Conservation (phyloP, 2,888 invertebrate species). For the Catocala sponsa region DNA sequence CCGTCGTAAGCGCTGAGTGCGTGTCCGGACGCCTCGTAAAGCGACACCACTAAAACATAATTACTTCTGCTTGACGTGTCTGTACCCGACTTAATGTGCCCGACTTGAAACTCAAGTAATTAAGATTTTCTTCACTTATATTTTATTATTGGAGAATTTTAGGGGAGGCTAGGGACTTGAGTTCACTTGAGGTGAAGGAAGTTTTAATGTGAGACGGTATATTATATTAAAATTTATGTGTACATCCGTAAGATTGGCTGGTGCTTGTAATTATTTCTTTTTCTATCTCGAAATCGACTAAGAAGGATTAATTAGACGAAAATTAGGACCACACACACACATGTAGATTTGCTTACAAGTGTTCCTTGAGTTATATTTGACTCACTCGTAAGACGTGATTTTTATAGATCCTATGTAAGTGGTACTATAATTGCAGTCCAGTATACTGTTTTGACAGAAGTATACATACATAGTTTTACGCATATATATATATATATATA, state of each 20-base stretch:
- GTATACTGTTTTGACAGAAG: too few relatives aligned
- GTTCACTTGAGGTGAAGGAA: not conserved
- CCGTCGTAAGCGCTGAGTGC: conserved; percentile 40
- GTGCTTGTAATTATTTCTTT: not conserved
- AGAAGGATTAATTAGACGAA: too few relatives aligned
- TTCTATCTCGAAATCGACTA: not conserved
- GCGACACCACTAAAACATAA: conserved; percentile 59
- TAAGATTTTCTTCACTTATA: conserved; percentile 29
- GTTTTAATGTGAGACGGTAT: not conserved
- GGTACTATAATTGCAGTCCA: too few relatives aligned
- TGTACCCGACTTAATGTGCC: conserved; percentile 32
- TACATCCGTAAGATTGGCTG: not conserved
- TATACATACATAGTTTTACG: too few relatives aligned
- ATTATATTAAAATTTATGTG: conserved; percentile 1
- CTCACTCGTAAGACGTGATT: too few relatives aligned
- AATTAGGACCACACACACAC: too few relatives aligned
- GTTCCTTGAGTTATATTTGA: too few relatives aligned
- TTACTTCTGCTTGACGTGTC: conserved; percentile 57
- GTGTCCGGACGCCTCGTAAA: conserved; percentile 55
- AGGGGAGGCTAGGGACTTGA: not conserved
- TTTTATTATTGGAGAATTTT: conserved; percentile 27
- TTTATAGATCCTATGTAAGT: too few relatives aligned
- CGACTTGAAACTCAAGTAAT: conserved; percentile 29
- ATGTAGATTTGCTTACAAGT: too few relatives aligned
- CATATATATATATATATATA: too few relatives aligned